Evolutionary conservation across 1,140 invertebrate species (phyloP), one percentile per base, ranked within the genome.

Genomic region (Diorhabda elongata): DNA sequence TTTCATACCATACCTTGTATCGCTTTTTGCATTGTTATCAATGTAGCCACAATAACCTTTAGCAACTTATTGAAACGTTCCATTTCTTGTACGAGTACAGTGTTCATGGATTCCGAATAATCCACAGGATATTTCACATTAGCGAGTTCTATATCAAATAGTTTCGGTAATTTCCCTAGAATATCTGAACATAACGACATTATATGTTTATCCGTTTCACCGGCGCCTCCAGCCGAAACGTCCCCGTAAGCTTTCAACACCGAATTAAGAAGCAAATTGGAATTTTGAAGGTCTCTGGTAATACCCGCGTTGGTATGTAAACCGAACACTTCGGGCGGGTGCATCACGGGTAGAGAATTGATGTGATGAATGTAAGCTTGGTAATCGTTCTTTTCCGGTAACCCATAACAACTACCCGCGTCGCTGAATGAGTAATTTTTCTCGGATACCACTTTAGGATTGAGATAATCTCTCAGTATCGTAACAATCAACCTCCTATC

Each of bases 81-180:
- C 91, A 97, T 91, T 86, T 98, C 96, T 83, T 97, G 95, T 42
- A 95, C 85, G 9, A 98, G 84, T 11, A 98, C 94, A 0, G 94
- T 96, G 78, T 97, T 98, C 94, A 97, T 96, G 1, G 94, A 96
- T 84, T 97, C 92, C 61, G 85, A 87, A 77, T 97, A 96, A 60
- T 87, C 86, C 0, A 93, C 91, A 0, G 94, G 95, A 82, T 88
- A 96, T 72, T 87, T 89, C 71, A 85, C 82, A 73, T 88, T 83
- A 0, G 88, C 88, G 41, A 76, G 80, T 79, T 92, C 91, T 6
- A 93, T 83, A 78, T 96, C 90, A 81, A 92, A 96, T 60, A 85
- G 79, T 1, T 79, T 5, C 0, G 94, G 94, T 67, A 96, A 82
- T 76, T 90, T 89, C 0, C 82, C 80, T 47, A 94, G 82, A 73